Evolutionary conservation across 2,113 vertebrate species (phyloP).

Genomic region (Atrichornis clamosus): DNA sequence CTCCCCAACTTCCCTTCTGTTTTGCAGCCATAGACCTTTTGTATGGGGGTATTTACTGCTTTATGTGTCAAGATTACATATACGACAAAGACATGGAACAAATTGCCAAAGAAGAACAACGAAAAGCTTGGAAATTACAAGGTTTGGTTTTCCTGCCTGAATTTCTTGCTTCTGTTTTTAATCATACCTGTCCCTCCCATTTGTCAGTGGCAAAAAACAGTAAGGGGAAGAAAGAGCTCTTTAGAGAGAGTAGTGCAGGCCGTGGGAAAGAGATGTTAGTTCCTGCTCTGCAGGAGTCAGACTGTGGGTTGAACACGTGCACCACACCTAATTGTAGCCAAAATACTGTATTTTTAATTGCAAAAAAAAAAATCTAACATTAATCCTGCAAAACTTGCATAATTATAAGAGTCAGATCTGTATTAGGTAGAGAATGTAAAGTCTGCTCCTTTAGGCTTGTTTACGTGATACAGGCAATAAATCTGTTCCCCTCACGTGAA

Average conservation of each 20-base stretch:
- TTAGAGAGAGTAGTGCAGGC: background rate
- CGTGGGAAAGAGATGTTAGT: background rate
- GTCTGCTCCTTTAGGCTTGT: background rate
- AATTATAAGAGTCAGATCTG: background rate
- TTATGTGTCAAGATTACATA: conserved; percentile 99
- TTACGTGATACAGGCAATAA: background rate
- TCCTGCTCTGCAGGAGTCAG: background rate
- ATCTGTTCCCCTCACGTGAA: conserved; percentile 34
- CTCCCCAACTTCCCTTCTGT: conserved; percentile 38
- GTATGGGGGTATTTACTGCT: conserved; percentile 98
- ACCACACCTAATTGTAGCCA: background rate
- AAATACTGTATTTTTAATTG: background rate
- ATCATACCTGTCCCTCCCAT: conserved; percentile 25
- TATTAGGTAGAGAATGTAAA: conserved; percentile 1
- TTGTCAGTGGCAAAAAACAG: conserved; percentile 12
- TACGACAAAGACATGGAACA: conserved; percentile 99
- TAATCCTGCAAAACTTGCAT: background rate
- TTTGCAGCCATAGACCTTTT: conserved; percentile 92
- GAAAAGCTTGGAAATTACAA: conserved; percentile 98
- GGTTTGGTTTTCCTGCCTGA: conserved; percentile 77
- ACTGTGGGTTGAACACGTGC: conserved; percentile 3
- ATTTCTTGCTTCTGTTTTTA: conserved; percentile 43
- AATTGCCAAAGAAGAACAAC: conserved; percentile 99
- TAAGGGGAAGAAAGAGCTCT: background rate
- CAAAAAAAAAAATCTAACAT: background rate